Percentiles rank a stretch among this genome's conserved stretches.
Evolutionary conservation across 2,113 vertebrate species (phyloP).

Genomic region (Cyphomyrus discorhynchus): DNA sequence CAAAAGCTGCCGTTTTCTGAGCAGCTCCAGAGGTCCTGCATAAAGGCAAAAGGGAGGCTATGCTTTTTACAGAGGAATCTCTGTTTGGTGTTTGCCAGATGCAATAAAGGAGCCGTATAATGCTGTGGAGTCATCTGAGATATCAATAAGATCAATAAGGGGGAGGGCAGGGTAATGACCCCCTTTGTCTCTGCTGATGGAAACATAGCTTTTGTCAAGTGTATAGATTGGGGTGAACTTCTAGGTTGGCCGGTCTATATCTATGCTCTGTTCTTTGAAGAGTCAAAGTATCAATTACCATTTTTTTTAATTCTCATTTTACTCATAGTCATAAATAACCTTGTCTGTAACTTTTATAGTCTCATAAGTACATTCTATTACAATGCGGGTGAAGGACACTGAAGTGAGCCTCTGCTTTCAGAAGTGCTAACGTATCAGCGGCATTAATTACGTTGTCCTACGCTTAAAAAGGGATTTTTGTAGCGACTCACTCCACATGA

Average conservation of each 20-base stretch:
- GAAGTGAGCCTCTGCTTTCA: background rate
- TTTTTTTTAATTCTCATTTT: background rate
- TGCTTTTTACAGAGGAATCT: background rate
- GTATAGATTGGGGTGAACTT: background rate
- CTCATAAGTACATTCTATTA: background rate
- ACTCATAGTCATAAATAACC: background rate
- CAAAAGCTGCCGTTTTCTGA: background rate
- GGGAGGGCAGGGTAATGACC: background rate
- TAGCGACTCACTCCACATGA: background rate
- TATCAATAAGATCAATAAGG: background rate
- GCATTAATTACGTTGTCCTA: background rate
- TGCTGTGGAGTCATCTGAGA: background rate
- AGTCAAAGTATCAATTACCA: background rate
- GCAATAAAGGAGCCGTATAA: background rate
- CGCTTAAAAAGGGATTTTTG: background rate
- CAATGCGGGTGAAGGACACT: background rate
- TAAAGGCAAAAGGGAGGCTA: background rate
- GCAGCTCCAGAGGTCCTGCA: background rate
- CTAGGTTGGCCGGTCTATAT: background rate
- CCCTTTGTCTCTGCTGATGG: slow-evolving; percentile 1
- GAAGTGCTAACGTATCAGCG: background rate
- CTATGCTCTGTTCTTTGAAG: background rate
- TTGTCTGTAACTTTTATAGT: background rate
- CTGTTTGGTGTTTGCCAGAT: background rate
- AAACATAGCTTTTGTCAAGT: slow-evolving; percentile 2